Conservation (phyloP, 2,797 vertebrate genomes). For the Orientallactaga sibirica region DNA sequence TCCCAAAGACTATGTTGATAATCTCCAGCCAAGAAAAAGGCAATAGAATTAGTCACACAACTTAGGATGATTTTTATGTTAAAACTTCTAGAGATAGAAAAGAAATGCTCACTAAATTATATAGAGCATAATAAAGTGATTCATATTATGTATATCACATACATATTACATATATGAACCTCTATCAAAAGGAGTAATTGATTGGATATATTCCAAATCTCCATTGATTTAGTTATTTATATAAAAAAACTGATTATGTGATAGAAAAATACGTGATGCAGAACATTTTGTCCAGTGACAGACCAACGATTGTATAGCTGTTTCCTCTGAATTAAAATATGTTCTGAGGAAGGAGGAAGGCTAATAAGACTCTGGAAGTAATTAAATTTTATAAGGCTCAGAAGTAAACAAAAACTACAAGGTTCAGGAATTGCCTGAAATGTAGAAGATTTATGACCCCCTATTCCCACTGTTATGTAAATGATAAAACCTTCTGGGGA, state of each 20-base stretch:
- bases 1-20: neutral
- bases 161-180: neutral
- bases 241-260: neutral
- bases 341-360: neutral
- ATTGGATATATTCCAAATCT: neutral
- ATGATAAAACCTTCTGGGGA: neutral
- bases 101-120: conserved; percentile 10
- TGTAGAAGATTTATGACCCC: too few species aligned
- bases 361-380: neutral
- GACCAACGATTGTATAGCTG: neutral
- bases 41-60: neutral
- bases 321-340: neutral
- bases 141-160: neutral
- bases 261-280: neutral
- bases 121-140: neutral
- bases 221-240: neutral
- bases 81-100: neutral
- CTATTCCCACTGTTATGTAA: neutral
- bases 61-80: neutral
- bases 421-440: neutral
- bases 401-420: neutral
- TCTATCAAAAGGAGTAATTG: neutral
- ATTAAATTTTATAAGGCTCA: neutral
- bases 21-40: neutral
- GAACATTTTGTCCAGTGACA: neutral